Conservation (phyloP, 53 echinoderm and acorn worm genomes). For the Holothuria scabra region DNA sequence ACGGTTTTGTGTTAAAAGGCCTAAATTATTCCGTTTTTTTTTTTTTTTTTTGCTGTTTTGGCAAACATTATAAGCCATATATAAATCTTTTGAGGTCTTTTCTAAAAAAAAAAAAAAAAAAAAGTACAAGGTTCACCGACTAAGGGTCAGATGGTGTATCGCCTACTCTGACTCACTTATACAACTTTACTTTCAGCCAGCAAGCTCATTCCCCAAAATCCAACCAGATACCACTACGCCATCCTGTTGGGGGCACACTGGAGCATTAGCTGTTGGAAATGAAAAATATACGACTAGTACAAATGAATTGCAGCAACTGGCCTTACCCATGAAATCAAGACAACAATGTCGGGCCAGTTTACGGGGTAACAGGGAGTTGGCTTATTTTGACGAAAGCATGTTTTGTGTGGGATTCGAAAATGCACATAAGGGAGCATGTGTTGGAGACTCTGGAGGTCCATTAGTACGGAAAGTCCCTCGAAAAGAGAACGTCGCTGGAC, state of each 20-base stretch:
- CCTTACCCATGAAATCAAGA: neutral
- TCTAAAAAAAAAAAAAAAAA: too few relatives aligned
- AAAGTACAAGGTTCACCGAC: too few relatives aligned
- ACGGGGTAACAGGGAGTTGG: neutral
- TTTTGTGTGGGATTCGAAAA: neutral
- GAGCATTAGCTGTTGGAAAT: neutral
- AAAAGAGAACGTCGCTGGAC: neutral
- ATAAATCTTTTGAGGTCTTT: too few relatives aligned
- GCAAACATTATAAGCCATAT: too few relatives aligned
- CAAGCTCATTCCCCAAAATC: too few relatives aligned
- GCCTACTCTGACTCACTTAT: too few relatives aligned
- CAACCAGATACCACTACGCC: neutral
- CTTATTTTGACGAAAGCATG: constrained; percentile 19
- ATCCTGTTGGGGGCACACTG: constrained; percentile 9
- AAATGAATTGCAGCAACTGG: neutral
- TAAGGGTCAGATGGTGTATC: too few relatives aligned
- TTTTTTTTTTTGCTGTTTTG: too few relatives aligned
- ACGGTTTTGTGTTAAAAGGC: too few relatives aligned
- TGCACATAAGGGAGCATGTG: neutral
- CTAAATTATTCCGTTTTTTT: too few relatives aligned
- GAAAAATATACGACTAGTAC: neutral
- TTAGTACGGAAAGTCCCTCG: neutral
- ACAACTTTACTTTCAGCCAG: too few relatives aligned
- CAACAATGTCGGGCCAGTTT: constrained; percentile 13
- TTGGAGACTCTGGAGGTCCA: constrained; percentile 11